phyloP scores from a whole-genome alignment of 2,113 vertebrate species.

The Toxostoma redivivum region DNA sequence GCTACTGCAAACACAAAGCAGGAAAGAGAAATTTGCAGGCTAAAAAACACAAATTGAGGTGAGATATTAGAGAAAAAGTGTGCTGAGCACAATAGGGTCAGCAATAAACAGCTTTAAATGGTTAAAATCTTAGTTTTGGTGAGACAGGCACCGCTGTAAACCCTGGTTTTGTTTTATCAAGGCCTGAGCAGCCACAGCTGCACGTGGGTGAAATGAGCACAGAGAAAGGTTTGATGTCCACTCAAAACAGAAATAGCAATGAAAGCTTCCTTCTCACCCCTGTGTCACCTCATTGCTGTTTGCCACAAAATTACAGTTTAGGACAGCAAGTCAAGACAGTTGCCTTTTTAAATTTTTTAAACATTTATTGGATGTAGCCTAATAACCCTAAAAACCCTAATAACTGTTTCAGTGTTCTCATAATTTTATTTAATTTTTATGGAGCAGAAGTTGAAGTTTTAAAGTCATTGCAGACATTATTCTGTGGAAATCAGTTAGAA shows the following conservation, averaged over 20 bases:
- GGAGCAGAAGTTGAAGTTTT: neutral
- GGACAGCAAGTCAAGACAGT: neutral
- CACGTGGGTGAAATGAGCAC: accelerated
- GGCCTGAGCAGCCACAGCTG: neutral
- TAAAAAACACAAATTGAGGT: accelerated
- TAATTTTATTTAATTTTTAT: neutral
- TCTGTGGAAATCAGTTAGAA: neutral
- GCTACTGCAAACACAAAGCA: neutral
- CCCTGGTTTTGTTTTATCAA: neutral
- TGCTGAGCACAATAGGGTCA: accelerated
- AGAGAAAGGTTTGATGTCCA: neutral
- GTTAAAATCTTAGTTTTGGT: accelerated
- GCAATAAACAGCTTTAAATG: neutral
- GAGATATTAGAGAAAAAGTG: accelerated
- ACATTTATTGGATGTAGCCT: neutral
- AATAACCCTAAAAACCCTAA: neutral
- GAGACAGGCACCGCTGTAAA: accelerated
- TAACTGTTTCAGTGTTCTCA: neutral
- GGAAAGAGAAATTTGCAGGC: neutral
- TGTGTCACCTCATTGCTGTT: neutral
- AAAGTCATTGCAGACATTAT: neutral
- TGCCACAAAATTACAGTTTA: neutral
- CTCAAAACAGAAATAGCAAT: neutral
- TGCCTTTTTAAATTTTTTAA: neutral
- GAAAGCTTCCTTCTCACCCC: neutral